A percentile compares a stretch with the other conserved stretches of the same genome.
phyloP scores from a whole-genome alignment of 2,888 invertebrate genomes.

The Lochmaea capreae region DNA sequence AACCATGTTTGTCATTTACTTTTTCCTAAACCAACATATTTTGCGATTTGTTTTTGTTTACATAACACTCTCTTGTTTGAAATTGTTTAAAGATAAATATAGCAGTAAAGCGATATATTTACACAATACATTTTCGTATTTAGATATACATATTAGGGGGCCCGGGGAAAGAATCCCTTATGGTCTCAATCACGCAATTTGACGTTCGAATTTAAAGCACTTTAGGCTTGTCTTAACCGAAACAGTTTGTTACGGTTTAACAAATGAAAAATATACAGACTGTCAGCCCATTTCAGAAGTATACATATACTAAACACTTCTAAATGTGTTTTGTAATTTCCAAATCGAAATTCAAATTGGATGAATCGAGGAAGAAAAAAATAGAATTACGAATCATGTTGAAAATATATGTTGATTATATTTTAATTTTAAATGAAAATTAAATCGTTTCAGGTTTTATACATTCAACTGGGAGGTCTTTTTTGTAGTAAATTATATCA shows the following conservation, averaged over 20 bases:
- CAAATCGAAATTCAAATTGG: background rate
- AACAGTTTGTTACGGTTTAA: constrained; percentile 59
- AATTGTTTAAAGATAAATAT: constrained; percentile 52
- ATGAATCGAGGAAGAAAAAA: background rate
- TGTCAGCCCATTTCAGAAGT: constrained; percentile 51
- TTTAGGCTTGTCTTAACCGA: constrained; percentile 26
- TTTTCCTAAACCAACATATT: constrained; percentile 40
- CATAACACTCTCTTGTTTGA: constrained; percentile 45
- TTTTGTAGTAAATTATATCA: too few relatives aligned
- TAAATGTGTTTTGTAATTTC: constrained; percentile 6
- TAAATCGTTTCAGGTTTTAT: too few relatives aligned
- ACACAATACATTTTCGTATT: constrained; percentile 52
- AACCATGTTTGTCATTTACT: constrained; percentile 19
- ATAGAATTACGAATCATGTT: background rate
- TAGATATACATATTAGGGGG: constrained; percentile 43
- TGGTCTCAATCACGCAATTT: constrained; percentile 30
- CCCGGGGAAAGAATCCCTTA: constrained; percentile 21
- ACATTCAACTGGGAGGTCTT: too few relatives aligned
- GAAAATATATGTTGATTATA: too few relatives aligned
- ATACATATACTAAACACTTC: constrained; percentile 23
- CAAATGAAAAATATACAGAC: constrained; percentile 59
- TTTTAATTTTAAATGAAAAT: too few relatives aligned
- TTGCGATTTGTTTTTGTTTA: constrained; percentile 48
- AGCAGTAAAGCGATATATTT: constrained; percentile 50
- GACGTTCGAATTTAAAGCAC: constrained; percentile 37